A percentile compares a stretch with the other conserved stretches of the same genome.
phyloP scores from a whole-genome alignment of 2,113 vertebrate genomes.

The Syrrhaptes paradoxus region DNA sequence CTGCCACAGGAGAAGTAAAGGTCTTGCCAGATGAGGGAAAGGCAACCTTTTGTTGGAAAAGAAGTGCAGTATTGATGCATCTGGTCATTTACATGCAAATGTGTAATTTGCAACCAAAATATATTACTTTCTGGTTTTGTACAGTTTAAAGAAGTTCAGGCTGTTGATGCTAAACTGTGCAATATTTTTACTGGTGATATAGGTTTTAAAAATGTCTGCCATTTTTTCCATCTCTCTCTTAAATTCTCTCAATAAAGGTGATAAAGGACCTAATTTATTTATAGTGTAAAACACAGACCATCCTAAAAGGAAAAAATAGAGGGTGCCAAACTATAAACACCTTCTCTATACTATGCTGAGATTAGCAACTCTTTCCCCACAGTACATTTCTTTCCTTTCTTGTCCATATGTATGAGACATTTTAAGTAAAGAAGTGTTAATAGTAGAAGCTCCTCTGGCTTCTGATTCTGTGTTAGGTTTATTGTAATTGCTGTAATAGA shows the following conservation, averaged over 20 bases:
- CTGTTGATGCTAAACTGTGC: not conserved
- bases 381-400: not conserved
- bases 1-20: not conserved
- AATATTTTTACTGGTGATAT: not conserved
- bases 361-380: not conserved
- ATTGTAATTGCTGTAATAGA: not conserved
- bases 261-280: not conserved
- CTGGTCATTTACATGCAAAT: not conserved
- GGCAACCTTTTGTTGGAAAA: not conserved
- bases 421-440: not conserved
- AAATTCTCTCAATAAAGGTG: not conserved
- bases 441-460: not conserved
- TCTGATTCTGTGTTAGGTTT: not conserved
- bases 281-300: not conserved
- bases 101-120: not conserved
- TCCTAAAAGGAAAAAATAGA: not conserved
- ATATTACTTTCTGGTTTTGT: not conserved
- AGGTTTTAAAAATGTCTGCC: not conserved
- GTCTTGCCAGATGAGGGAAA: not conserved
- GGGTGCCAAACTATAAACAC: not conserved
- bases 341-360: not conserved
- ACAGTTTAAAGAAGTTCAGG: not conserved
- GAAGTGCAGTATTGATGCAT: not conserved
- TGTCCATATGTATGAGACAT: not conserved
- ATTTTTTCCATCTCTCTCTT: not conserved